Conservation (phyloP, 2,888 invertebrate genomes). For the Pycnomerus fuliginosus region DNA sequence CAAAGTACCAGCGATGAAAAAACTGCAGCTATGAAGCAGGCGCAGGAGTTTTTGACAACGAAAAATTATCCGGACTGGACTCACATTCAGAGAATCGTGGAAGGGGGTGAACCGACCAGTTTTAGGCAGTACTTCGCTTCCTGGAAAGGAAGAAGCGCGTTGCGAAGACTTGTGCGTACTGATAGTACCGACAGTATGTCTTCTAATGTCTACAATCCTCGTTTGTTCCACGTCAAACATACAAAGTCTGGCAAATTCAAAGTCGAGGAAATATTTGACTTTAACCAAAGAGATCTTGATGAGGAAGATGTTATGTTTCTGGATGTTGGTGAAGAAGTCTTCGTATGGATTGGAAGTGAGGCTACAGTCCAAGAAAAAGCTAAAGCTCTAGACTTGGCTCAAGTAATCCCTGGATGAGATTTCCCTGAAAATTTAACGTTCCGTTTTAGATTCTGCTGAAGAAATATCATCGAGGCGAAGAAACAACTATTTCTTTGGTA, state of each 20-base stretch:
- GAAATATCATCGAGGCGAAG: conserved; percentile 62
- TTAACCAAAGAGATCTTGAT: conserved; percentile 72
- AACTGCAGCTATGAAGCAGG: conserved; percentile 71
- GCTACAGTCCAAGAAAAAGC: conserved; percentile 65
- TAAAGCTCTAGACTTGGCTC: conserved; percentile 46
- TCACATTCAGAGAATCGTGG: conserved; percentile 72
- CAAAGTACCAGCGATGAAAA: conserved; percentile 73
- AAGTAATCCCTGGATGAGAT: conserved; percentile 22
- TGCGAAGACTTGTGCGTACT: conserved; percentile 56
- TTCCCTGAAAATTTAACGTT: not conserved
- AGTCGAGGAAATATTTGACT: conserved; percentile 72
- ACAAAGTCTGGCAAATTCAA: conserved; percentile 59
- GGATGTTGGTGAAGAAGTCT: conserved; percentile 75
- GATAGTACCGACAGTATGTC: conserved; percentile 29
- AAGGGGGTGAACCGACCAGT: conserved; percentile 79
- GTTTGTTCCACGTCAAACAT: conserved; percentile 69
- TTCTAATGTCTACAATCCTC: conserved; percentile 54
- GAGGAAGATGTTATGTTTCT: conserved; percentile 77
- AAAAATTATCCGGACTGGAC: conserved; percentile 81
- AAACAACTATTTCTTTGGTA: conserved; percentile 68
- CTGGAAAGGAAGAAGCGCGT: conserved; percentile 71
- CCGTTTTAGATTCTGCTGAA: conserved; percentile 59
- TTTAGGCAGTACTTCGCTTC: conserved; percentile 87
- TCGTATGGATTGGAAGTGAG: conserved; percentile 75
- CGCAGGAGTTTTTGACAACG: conserved; percentile 62